These are phyloP conservation scores for Harpalus rubripes DNA, from an alignment of 2,888 invertebrate species.

Conservation along the genomic window DNA sequence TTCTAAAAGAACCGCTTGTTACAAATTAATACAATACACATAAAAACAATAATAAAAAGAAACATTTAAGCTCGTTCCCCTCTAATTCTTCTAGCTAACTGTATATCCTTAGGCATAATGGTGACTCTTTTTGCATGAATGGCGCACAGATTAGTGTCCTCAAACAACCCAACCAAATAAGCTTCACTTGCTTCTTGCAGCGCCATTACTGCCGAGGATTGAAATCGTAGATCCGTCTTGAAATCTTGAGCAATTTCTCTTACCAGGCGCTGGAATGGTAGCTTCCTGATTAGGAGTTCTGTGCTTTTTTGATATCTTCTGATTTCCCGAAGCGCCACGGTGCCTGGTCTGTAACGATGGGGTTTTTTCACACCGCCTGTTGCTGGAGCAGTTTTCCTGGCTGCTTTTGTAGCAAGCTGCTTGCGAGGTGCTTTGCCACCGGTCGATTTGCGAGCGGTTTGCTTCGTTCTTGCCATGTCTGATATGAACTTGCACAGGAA, in stretches of 20 bases:
- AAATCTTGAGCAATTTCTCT: slow-evolving; percentile 88
- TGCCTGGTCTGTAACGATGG: slow-evolving; percentile 85
- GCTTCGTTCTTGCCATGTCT: slow-evolving; percentile 54
- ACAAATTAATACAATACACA: not conserved
- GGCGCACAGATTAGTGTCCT: slow-evolving; percentile 96
- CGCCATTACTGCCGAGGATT: slow-evolving; percentile 85
- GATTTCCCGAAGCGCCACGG: slow-evolving; percentile 84
- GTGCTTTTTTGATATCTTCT: slow-evolving; percentile 87
- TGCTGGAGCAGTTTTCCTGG: slow-evolving; percentile 85
- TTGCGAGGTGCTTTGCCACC: slow-evolving; percentile 88
- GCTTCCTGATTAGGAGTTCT: slow-evolving; percentile 84
- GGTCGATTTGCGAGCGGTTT: slow-evolving; percentile 85
- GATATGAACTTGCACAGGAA: not conserved
- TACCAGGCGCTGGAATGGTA: slow-evolving; percentile 86
- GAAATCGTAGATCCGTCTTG: slow-evolving; percentile 85
- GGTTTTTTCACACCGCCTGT: slow-evolving; percentile 88
- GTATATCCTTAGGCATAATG: slow-evolving; percentile 96
- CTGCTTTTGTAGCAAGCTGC: slow-evolving; percentile 85
- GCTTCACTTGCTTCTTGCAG: slow-evolving; percentile 90
- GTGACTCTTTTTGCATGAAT: slow-evolving; percentile 96
- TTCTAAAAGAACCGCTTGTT: slow-evolving; percentile 20
- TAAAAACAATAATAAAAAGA: not conserved
- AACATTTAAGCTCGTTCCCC: slow-evolving; percentile 42
- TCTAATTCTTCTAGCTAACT: slow-evolving; percentile 90
- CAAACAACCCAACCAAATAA: slow-evolving; percentile 89